phyloP scores from a whole-genome alignment of 2,113 vertebrate genomes.

The Ardeotis arabs region DNA sequence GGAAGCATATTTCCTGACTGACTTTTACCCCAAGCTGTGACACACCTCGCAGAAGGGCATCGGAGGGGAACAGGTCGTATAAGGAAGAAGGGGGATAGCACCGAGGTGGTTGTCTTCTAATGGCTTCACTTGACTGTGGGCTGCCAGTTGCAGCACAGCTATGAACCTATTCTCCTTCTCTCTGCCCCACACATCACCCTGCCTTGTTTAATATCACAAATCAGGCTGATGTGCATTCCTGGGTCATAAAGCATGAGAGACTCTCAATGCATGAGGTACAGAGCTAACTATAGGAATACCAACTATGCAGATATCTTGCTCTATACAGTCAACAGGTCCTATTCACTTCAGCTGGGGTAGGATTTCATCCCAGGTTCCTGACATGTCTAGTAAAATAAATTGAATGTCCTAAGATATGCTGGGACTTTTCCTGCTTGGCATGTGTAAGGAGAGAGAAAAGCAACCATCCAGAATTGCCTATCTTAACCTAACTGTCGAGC shows the following conservation, averaged over 20 bases:
- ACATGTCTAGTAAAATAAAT: neutral
- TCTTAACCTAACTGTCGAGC: neutral
- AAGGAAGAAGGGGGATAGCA: neutral
- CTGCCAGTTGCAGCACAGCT: neutral
- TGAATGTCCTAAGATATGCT: neutral
- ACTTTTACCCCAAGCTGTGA: neutral
- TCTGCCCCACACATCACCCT: neutral
- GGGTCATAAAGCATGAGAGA: neutral
- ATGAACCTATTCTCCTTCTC: neutral
- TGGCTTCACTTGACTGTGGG: neutral
- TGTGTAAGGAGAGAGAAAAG: neutral
- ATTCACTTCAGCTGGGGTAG: neutral
- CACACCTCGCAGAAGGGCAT: neutral
- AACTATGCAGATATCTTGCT: neutral
- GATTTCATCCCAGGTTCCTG: neutral
- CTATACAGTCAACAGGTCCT: neutral
- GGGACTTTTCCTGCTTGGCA: neutral
- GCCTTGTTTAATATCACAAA: neutral
- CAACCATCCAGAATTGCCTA: neutral
- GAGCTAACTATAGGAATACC: neutral
- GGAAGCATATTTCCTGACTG: neutral
- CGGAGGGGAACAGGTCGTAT: neutral
- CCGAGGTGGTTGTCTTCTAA: accelerated
- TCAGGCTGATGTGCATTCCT: neutral
- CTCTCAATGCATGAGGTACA: neutral